Evolutionary conservation across 2,888 invertebrate species (phyloP), one percentile per base, ranked within the genome.

Genomic region (Eupithecia exiguata): DNA sequence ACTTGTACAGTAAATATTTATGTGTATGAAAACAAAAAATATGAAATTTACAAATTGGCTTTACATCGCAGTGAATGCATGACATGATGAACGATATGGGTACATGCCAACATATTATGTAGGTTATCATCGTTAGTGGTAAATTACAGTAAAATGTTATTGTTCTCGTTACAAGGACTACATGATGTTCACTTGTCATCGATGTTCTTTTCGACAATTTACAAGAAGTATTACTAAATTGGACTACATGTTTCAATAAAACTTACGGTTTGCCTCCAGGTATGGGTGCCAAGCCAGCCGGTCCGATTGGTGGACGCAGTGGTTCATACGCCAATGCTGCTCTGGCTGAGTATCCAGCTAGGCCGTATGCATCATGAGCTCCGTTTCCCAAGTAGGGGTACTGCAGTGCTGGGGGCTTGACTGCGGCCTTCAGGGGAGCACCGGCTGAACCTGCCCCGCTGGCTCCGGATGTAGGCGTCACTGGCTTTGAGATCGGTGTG

Each of bases 401-500:
- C 86, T 96, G 96, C 18, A 95, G 87, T 83, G 89, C 95, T 78
- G 95, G 95, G 81, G 95, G 96, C 86, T 94, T 95, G 85, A 95
- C 96, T 83, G 93, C 90, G 75, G 95, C 95, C 84, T 93, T 95
- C 76, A 93, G 92, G 83, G 88, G 95, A 86, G 83, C 95, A 89
- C 91, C 95, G 86, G 95, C 95, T 0, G 95, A 94, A 71, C 95
- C 95, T 77, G 95, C 95, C 69, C 95, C 92, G 77, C 95, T 95
- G 72, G 95, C 94, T 65, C 96, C 96, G 4, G 95, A 95, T 25
- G 98, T 98, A 5, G 98, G 98, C 58, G 98, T 98, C 77, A 97
- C 97, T 9, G 98, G 97, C 93, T 98, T 98, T 18, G 98, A 97
- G 82, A 98, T 98, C 7, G 98, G 98, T 40, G 98, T 98, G 78